Base-by-base conservation (phyloP, 2,797 vertebrate genomes). In the Bradypus variegatus region DNA sequence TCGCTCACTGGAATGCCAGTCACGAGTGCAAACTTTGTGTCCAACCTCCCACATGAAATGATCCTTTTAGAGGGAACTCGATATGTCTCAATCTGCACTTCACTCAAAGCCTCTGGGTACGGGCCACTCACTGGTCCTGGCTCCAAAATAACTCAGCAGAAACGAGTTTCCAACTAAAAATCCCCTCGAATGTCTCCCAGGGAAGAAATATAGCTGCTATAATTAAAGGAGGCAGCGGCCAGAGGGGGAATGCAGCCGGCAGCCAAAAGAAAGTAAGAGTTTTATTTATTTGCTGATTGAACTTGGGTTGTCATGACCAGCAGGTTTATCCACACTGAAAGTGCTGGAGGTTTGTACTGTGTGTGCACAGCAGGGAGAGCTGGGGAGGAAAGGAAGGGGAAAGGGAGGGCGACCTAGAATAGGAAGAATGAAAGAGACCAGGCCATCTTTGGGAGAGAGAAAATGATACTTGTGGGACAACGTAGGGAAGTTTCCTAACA, bases 51-150 rank as follows among this genome's bases (percentile, higher is more conserved):
- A 99, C 98, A 98, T 98, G 98, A 99, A 99, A 99, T 99, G 98
- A 99, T 99, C 98, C 98, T 98, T 99, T 99, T 99, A 98, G 98
- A 99, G 98, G 98, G 98, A 98, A 98, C 98, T 98, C 98, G 98
- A 98, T 99, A 99, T 99, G 98, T 99, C 99, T 99, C 99, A 99
- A 99, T 99, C 98, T 99, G 98, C 98, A 98, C 98, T 98, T 98
- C 98, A 97, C 97, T 98, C 97, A 98, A 98, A 98, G 98, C 98
- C 97, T 98, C 97, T 98, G 98, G 97, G 98, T 97, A 96, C 90
- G 96, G 97, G 97, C 98, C 97, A 97, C 97, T 96, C 86, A 90
- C 94, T 95, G 97, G 97, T 97, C 97, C 96, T 97, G 96, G 95
- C 96, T 97, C 95, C 97, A 97, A 98, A 98, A 97, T 97, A 95